These are phyloP conservation scores for Antidorcas marsupialis DNA, from an alignment of 2,113 vertebrate genomes.

Conservation along the genomic window DNA sequence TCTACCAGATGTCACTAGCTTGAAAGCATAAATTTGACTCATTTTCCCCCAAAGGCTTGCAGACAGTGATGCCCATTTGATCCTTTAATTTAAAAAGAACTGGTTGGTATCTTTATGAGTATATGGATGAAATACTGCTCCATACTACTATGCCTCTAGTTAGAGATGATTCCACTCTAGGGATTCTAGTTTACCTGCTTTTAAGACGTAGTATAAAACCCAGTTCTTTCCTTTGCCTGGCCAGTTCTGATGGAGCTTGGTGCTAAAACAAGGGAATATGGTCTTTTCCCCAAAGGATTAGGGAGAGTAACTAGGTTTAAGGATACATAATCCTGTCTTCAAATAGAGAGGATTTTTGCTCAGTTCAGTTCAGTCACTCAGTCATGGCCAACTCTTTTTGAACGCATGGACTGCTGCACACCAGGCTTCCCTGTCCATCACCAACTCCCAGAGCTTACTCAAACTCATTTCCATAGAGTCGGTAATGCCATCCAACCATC, in stretches of 20 bases:
- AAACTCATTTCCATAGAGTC: background rate
- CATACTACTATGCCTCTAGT: background rate
- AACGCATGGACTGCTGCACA: background rate
- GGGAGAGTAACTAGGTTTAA: background rate
- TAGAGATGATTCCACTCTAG: background rate
- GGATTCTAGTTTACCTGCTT: background rate
- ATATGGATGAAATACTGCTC: background rate
- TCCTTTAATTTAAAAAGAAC: background rate
- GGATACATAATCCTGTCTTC: background rate
- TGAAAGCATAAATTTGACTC: background rate
- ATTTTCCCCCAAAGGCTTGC: background rate
- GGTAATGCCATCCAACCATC: background rate
- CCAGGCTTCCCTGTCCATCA: background rate
- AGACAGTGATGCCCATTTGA: background rate
- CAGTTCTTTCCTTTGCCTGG: background rate
- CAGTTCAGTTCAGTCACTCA: background rate
- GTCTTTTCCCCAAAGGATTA: background rate
- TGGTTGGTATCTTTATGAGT: background rate
- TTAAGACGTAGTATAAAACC: background rate
- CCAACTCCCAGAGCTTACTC: background rate
- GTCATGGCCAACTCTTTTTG: background rate
- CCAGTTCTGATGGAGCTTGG: background rate
- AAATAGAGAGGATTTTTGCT: background rate
- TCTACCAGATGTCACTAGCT: background rate
- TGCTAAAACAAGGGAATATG: background rate